These are phyloP conservation scores for Spinus pinus DNA, from an alignment of 2,797 vertebrate species.

Conservation along the genomic window DNA sequence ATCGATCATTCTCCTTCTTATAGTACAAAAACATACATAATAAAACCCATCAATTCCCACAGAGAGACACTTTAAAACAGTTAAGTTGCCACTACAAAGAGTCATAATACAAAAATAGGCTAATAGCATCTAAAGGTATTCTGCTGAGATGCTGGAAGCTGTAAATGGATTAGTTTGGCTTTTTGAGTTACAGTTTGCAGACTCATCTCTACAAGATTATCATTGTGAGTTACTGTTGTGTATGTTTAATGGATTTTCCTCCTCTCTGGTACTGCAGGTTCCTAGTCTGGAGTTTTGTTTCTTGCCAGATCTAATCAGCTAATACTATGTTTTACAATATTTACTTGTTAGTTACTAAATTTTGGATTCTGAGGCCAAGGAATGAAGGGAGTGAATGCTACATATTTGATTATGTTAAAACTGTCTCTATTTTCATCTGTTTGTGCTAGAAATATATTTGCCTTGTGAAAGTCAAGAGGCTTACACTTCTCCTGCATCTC, in stretches of 20 bases:
- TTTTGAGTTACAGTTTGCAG: slow-evolving; percentile 52
- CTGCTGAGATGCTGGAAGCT: slow-evolving; percentile 32
- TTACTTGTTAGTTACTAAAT: slow-evolving; percentile 19
- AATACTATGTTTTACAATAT: slow-evolving; percentile 14
- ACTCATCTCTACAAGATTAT: slow-evolving; percentile 48
- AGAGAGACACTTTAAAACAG: slow-evolving; percentile 41
- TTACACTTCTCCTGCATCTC: not conserved
- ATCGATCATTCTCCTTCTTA: slow-evolving; percentile 46
- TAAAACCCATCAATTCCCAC: slow-evolving; percentile 60
- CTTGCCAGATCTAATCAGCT: slow-evolving; percentile 10
- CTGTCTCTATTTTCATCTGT: slow-evolving; percentile 9
- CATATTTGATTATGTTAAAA: slow-evolving; percentile 20
- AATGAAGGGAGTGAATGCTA: not conserved
- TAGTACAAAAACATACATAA: slow-evolving; percentile 51
- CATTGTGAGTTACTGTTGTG: slow-evolving; percentile 28
- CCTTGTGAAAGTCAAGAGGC: slow-evolving; percentile 6
- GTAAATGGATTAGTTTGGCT: slow-evolving; percentile 57
- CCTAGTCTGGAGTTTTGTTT: not conserved
- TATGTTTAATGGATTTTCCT: slow-evolving; percentile 23
- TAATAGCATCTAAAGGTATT: slow-evolving; percentile 45
- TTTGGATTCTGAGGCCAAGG: not conserved
- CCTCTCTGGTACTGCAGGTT: not conserved
- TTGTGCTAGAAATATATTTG: not conserved
- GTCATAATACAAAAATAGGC: slow-evolving; percentile 41
- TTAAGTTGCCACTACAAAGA: slow-evolving; percentile 11